Evolutionary conservation across 2,797 vertebrate genomes (phyloP), one percentile per base, ranked within the genome.

Genomic region (Anguilla megastoma): DNA sequence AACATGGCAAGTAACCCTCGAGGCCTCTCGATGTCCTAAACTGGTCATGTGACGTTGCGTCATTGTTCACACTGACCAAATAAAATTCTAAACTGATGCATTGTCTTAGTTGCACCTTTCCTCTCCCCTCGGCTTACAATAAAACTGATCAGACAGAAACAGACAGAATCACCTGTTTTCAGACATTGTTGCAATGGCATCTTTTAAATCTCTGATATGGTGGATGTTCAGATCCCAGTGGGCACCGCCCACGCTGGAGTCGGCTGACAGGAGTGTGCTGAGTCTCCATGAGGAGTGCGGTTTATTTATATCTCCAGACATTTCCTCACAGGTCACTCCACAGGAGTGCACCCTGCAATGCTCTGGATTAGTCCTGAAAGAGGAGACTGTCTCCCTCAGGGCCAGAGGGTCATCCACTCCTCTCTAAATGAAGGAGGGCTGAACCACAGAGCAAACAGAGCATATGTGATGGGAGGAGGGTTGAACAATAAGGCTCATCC

Each of bases 1-100:
- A 88, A 74, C 41, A 18, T 86, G 80, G 86, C 85, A 76, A 83
- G 90, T 76, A 87, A 85, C 69, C 69, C 33, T 41, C 90, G 74
- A 88, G 45, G 71, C 85, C 41, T 36, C 21, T 85, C 24, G 76
- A 69, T 76, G 54, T 89, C 36, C 30, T 36, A 41, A 21, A 45
- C 33, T 79, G 30, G 21, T 12, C 48, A 56, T 54, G 82, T 33
- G 24, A 18, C 18, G 36, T 82, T 24, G 0, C 41, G 50, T 12
- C 82, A 52, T 10, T 33, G 36, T 45, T 83, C 24, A 8, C 45
- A 7, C 27, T 84, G 18, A 3, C 50, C 1, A 84, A 84, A 41
- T 21, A 45, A 9, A 50, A 52, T 48, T 48, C 24, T 27, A n/a
- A 27, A n/a, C n/a, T n/a, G 27, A 69, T 69, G 24, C 63, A 69